Percentiles rank a stretch among this genome's conserved stretches.
Evolutionary conservation across 35 echinoderm and acorn worm species (phyloP).

Genomic region (Strongylocentrotus purpuratus): DNA sequence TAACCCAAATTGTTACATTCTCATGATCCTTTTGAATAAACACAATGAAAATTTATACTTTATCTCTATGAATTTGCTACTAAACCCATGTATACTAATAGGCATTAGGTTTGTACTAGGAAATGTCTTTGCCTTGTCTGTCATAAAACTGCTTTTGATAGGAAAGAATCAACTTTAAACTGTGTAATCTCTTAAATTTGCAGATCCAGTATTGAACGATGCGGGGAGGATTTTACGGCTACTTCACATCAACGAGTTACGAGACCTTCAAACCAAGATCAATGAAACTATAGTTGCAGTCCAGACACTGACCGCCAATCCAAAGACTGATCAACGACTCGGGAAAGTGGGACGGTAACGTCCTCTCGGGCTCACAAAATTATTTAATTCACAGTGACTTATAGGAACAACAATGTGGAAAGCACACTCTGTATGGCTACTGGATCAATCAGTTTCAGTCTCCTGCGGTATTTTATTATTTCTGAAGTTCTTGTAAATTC

Average conservation of each 20-base stretch:
- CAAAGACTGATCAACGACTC: slow-evolving; percentile 90
- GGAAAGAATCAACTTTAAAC: too few relatives aligned
- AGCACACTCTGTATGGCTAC: not conserved
- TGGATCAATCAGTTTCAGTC: not conserved
- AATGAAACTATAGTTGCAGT: slow-evolving; percentile 94
- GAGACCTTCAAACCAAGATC: slow-evolving; percentile 96
- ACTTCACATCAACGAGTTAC: slow-evolving; percentile 78
- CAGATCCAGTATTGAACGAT: slow-evolving; percentile 59
- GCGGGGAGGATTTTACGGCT: slow-evolving; percentile 81
- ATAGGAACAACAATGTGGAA: not conserved
- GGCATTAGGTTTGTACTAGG: too few relatives aligned
- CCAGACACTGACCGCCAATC: slow-evolving; percentile 86
- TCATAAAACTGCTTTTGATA: too few relatives aligned
- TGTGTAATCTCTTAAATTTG: not conserved
- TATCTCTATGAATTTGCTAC: too few relatives aligned
- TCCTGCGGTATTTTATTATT: too few relatives aligned
- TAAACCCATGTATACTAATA: too few relatives aligned
- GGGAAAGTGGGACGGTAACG: slow-evolving; percentile 96
- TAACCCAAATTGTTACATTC: too few relatives aligned
- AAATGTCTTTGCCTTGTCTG: too few relatives aligned
- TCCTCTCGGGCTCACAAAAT: not conserved
- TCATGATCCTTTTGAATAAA: too few relatives aligned
- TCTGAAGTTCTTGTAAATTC: too few relatives aligned
- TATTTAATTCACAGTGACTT: not conserved
- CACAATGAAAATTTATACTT: too few relatives aligned